Evolutionary conservation across 1,140 invertebrate species (phyloP).

Genomic region (Drosophila tsacasi): DNA sequence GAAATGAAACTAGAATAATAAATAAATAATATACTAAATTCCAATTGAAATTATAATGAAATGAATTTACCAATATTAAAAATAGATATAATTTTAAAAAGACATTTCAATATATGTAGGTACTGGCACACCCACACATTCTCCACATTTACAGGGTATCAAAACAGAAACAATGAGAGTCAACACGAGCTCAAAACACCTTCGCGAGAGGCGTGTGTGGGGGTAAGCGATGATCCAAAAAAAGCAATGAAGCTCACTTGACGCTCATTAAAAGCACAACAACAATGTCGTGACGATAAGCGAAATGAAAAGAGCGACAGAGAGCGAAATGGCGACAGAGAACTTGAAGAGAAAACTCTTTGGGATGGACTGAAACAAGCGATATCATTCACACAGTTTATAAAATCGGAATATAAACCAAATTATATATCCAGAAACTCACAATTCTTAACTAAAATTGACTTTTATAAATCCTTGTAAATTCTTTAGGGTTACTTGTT

Average conservation of each 20-base stretch:
- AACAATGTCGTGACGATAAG: constrained; percentile 6
- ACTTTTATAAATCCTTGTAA: not conserved
- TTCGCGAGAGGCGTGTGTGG: constrained; percentile 5
- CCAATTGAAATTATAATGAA: not conserved
- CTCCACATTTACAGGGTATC: not conserved
- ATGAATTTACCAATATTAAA: not conserved
- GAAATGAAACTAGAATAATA: not conserved
- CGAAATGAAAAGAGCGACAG: constrained; percentile 17
- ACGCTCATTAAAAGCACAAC: constrained; percentile 57
- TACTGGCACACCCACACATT: not conserved
- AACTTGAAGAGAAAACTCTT: not conserved
- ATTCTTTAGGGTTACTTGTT: not conserved
- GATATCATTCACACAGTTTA: constrained; percentile 23
- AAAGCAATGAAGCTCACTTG: constrained; percentile 62
- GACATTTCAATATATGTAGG: not conserved
- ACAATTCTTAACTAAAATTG: not conserved
- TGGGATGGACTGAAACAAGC: not conserved
- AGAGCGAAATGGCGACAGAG: not conserved
- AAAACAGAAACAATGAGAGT: constrained; percentile 15
- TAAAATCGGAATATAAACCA: not conserved
- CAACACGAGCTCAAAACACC: constrained; percentile 30
- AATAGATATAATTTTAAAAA: not conserved
- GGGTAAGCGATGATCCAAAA: constrained; percentile 57
- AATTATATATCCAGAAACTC: not conserved
- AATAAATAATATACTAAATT: not conserved